Base-by-base conservation (phyloP, 2,888 invertebrate species). In the Miltochrista miniata region DNA sequence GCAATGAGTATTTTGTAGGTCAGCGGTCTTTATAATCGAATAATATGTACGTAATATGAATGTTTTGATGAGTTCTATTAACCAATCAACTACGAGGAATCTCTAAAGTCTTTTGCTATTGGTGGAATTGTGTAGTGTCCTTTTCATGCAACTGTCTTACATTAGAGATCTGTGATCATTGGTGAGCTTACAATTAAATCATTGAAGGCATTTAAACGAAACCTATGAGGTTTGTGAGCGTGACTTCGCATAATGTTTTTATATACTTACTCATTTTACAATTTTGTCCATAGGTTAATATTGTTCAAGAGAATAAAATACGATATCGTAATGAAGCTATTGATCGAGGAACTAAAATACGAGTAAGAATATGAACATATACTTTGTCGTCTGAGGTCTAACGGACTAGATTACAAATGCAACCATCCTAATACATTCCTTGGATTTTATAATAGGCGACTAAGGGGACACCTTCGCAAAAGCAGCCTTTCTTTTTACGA, bases 141-240 rank as follows among this genome's bases (percentile, higher is more conserved):
- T 68, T 68, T 70, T 51, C 50, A 59, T 57, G 37, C 64, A 42
- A 56, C 56, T 53, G 59, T 64, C 45, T 54, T 53, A 41, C 51
- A 61, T 67, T 70, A 70, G 57, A 67, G 45, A 56, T 46, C 54
- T 48, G 61, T 68, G 56, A 68, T 70, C 61, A 68, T 68, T 68
- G 68, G 68, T 61, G 59, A 61, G 59, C 55, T 52, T 36, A 52
- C 68, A 69, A 70, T 69, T 68, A 64, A 53, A 66, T 45, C 41
- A 43, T 41, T 54, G 49, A 55, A 46, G 45, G 48, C 48, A 59
- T 63, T 70, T 61, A 51, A 56, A 45, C 60, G 47, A 56, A 49
- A 66, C 56, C 59, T 59, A 61, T 61, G 54, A 55, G 48, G 48
- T 39, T 30, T 46, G 48, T 48, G 45, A 60, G 41, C 49, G 51